Evolutionary conservation across 2,888 invertebrate species (phyloP).

Genomic region (Clistopyga incitator): DNA sequence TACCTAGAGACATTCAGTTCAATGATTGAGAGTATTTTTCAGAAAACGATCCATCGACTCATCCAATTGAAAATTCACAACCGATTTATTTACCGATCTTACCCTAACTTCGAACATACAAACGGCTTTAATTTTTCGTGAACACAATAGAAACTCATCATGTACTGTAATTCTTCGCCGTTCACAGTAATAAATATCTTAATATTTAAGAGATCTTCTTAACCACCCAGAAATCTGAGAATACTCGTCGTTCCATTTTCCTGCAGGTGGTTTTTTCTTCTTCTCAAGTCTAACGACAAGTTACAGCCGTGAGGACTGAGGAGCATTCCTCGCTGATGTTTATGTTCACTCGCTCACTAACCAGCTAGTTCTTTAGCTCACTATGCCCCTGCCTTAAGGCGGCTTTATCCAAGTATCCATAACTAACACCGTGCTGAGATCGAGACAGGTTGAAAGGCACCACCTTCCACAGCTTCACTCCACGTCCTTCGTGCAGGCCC

Average conservation of each 20-base stretch:
- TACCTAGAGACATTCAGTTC: too few relatives aligned
- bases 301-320: neutral
- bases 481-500: neutral
- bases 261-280: neutral
- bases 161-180: too few relatives aligned
- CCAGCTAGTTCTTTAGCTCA: constrained; percentile 1
- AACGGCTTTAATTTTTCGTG: too few relatives aligned
- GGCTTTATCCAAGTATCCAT: constrained; percentile 23
- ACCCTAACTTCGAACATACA: too few relatives aligned
- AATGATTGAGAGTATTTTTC: too few relatives aligned
- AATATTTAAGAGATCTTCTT: neutral
- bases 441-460: constrained; percentile 19
- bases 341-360: constrained; percentile 1
- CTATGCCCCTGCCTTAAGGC: constrained; percentile 12
- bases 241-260: constrained; percentile 1
- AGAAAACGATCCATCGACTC: too few relatives aligned
- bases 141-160: too few relatives aligned
- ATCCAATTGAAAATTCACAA: too few relatives aligned
- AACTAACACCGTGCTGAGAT: constrained; percentile 16
- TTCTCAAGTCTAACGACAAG: neutral
- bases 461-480: neutral
- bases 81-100: too few relatives aligned
- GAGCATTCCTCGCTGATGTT: constrained; percentile 11
- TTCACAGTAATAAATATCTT: neutral
- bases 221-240: neutral